Evolutionary conservation across 2,797 vertebrate genomes (phyloP), one percentile per base, ranked within the genome.

Genomic region (Falco concolor): DNA sequence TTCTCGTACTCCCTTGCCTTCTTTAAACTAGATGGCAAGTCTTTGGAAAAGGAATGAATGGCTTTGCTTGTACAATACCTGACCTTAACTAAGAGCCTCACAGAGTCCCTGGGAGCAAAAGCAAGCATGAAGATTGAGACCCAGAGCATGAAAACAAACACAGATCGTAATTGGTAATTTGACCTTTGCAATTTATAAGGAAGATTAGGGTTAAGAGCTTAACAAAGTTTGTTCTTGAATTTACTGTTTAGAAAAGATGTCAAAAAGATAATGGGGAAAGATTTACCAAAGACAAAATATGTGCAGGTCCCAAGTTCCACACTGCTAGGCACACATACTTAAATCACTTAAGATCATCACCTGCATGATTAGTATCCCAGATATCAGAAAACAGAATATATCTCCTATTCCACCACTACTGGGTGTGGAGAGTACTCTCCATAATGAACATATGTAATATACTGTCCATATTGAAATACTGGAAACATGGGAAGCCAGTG

Each of bases 161-260:
- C 28, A 25, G 52, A 76, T 21, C 21, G 42, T 76, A 93, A 86
- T 17, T 76, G 52, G 59, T 49, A 81, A 84, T 50, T 89, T 53
- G 73, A 91, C 82, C 53, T 85, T 93, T 81, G 61, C n/a, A 59
- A 40, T 13, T 63, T 32, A 45, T 8, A 76, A 67, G 27, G 36
- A 50, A 92, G 56, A 82, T 84, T 61, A 74, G 67, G 59, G 59
- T 84, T 91, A 91, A 88, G 84, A 91, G 79, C 53, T 95, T 83
- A 75, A 87, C 54, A 57, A 75, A 57, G 73, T 65, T 93, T 75
- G 57, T 54, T 81, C 82, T 90, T 44, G 70, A 84, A 87, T 90
- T 84, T 74, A 30, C 25, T 88, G 67, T 93, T 89, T 85, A 87
- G 56, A 67, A 54, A 90, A 96, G 59, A 69, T 67, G 47, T 18